Evolutionary conservation across 2,888 invertebrate genomes (phyloP), one percentile per base, ranked within the genome.

Genomic region (Athalia circularis): DNA sequence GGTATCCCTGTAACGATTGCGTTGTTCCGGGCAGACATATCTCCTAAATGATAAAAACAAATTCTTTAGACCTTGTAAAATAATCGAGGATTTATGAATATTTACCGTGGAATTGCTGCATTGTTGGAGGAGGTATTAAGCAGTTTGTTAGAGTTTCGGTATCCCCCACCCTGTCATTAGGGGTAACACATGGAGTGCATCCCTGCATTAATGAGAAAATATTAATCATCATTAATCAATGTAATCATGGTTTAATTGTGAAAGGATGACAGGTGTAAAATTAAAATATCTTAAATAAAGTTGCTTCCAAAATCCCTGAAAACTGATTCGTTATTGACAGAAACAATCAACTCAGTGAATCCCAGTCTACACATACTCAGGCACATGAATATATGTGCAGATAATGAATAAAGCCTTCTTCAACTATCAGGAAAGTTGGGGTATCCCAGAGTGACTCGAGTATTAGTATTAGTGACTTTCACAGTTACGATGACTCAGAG

Each of bases 41-140:
- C 90, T 79, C 87, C 89, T 84, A 84, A 11, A 29, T 29, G 29
- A 29, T 29, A 29, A 29, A 29, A 29, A 29, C n/a, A 29, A 29
- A 29, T 29, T 2, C 29, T 2, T 29, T 29, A 29, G 4, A 47
- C 4, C n/a, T 2, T 59, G 45, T 13, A 15, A 47, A 1, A 59
- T 13, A 59, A 4, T 64, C 13, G 5, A 9, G 9, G 3, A 9
- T 50, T 59, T 47, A 11, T 8, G 8, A 54, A 52, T 50, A 68
- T 80, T 77, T 87, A 89, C 90, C 89, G 81, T 88, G 89, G 82
- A 88, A 89, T 80, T 86, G 79, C 82, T 87, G 89, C 80, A 90
- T 87, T 45, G 87, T 86, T 59, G 88, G 88, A 57, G 89, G 88
- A 61, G 87, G 86, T 83, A 89, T 86, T 79, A 87, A 82, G 81